Evolutionary conservation across 2,797 vertebrate genomes (phyloP).

Genomic region (Aldrovandia affinis): DNA sequence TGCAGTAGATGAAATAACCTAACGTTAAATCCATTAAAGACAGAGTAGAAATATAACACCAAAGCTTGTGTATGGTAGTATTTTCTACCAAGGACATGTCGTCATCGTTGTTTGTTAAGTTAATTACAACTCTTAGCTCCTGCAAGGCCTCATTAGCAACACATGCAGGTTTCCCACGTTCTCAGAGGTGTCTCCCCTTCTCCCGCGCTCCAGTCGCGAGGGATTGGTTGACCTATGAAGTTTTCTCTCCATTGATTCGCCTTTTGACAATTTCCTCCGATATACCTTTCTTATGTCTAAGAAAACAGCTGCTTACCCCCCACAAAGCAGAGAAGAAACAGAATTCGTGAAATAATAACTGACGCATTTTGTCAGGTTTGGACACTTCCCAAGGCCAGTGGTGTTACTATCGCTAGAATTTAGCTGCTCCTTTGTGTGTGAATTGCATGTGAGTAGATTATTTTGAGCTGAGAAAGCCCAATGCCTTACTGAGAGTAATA

Average conservation of each 20-base stretch:
- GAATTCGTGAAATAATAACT: background rate
- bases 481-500: too few relatives aligned
- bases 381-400: background rate
- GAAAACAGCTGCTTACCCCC: background rate
- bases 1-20: background rate
- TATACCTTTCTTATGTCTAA: conserved; percentile 13
- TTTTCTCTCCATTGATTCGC: conserved; percentile 64
- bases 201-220: conserved; percentile 57
- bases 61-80: background rate
- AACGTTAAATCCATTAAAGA: background rate
- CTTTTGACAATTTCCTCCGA: conserved; percentile 41
- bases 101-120: conserved; percentile 59
- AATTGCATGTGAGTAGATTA: too few relatives aligned
- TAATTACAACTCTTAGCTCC: conserved; percentile 62
- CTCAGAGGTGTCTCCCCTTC: conserved; percentile 65
- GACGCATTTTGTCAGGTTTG: background rate
- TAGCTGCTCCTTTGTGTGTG: background rate
- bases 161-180: conserved; percentile 64
- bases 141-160: conserved; percentile 75
- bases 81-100: conserved; percentile 23
- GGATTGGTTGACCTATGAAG: conserved; percentile 75
- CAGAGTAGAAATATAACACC: background rate
- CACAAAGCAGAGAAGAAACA: background rate
- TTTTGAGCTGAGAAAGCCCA: too few relatives aligned
- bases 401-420: background rate